Conservation (phyloP, 2,113 vertebrate species). For the Atherinomorus stipes region DNA sequence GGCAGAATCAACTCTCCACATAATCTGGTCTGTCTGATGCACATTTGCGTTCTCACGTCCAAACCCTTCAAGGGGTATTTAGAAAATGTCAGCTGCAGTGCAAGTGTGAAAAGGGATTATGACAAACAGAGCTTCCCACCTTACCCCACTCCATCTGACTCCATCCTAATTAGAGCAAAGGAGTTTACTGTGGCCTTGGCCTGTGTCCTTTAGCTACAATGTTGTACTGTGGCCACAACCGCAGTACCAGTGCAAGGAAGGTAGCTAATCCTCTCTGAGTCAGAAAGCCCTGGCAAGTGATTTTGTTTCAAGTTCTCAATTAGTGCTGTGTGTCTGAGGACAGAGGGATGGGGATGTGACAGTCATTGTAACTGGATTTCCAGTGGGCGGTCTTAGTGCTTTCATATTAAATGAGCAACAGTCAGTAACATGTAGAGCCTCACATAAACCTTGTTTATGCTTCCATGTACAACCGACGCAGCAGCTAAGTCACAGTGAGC, state of each 20-base stretch:
- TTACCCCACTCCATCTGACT: background rate
- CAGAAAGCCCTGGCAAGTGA: constrained; percentile 50
- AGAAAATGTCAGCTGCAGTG: background rate
- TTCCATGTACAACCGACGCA: background rate
- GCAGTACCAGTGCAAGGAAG: constrained; percentile 25
- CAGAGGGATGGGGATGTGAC: constrained; percentile 4
- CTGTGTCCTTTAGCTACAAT: constrained; percentile 18
- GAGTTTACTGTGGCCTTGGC: constrained; percentile 36
- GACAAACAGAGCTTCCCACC: background rate
- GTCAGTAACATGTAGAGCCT: background rate
- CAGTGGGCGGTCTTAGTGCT: no score
- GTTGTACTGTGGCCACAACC: constrained; percentile 20
- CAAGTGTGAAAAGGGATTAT: background rate
- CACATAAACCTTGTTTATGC: background rate
- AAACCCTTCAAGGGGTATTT: no score
- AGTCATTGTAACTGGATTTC: constrained; percentile 20
- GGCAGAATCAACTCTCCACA: background rate
- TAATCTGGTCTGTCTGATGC: background rate
- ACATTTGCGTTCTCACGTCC: background rate
- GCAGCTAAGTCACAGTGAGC: background rate
- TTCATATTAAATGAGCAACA: background rate
- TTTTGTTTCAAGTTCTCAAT: constrained; percentile 52
- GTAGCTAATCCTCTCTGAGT: constrained; percentile 60
- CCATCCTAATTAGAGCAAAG: constrained; percentile 49
- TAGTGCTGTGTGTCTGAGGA: constrained; percentile 39